Evolutionary conservation across 2,113 vertebrate species (phyloP), one percentile per base, ranked within the genome.

Genomic region (Gorilla gorilla): DNA sequence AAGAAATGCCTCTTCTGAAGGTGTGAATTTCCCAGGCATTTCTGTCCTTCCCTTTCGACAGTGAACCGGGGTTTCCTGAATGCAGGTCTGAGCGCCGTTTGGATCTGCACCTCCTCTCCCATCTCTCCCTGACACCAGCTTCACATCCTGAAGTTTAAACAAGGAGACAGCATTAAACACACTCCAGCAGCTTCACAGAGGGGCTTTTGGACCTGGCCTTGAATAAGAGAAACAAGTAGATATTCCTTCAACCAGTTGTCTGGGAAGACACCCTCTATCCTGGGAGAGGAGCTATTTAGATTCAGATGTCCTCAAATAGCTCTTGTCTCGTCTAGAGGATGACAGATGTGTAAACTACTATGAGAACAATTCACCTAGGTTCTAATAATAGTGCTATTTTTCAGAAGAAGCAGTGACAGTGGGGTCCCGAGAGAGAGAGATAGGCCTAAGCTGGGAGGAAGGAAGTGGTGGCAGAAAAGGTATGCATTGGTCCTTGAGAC

Each of bases 221-320:
- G 35, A 79, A 17, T 8, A 45, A 38, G 38, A 18, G 35, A 7
- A 11, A 48, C 11, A 10, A n/a, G 38, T 14, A 14, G 50, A 1
- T 25, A 0, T 11, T 14, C 43, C 17, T 14, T 38, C 78, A 2
- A 0, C 48, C 40, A 2, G 66, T 20, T 17, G 35, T 14, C 3
- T 5, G 48, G 81, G 40, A 50, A 1, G 55, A 20, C 14, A 5
- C 30, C 3, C n/a, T 78, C 27, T 66, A 48, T 22, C 6, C 52
- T 17, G 11, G 45, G 7, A 35, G 22, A 55, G 18, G 38, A 40
- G 18, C 9, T 30, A 0, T 1, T 50, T 38, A 23, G 68, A 35
- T 22, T 61, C 6, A 18, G 17, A 35, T 1, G 38, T 20, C 43
- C 17, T 40, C n/a, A 1, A 14, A 45, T 27, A 8, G 30, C 30